Base-by-base conservation (phyloP, 64 coral and sea anemone genomes). In the Montipora efflorescens region DNA sequence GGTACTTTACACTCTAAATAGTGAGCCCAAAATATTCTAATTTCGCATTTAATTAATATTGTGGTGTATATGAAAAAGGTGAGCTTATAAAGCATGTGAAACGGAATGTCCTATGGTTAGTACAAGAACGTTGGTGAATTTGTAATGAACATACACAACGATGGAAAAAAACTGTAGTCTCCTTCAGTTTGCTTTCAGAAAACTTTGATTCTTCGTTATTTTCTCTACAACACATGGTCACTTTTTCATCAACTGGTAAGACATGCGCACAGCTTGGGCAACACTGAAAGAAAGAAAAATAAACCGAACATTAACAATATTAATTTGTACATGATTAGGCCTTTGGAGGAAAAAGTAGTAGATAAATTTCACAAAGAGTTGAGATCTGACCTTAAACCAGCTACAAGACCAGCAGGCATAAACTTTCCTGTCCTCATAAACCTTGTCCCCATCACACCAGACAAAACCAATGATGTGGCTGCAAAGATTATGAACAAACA, bases 401-500 rank as follows among this genome's bases (percentile, higher is more conserved):
- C 91, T 7, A 99, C 91, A 18, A 96, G 22, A 22, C 97, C 97
- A 76, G 97, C 97, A 4, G 97, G 97, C 97, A 99, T 99, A 47
- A 99, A 96, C 79, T 99, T 99, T 7, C 97, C 97, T 75, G 91
- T 78, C 73, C 81, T 96, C 0, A 92, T 73, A 81, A 92, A 93
- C 19, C 97, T 91, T 13, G 91, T 90, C 48, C 97, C 97, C 97
- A 99, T 99, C 50, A 95, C 92, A 5, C 92, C 91, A 87, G 94
- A 95, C 12, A 99, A 80, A 45, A 99, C 52, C 51, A 96, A n/a
- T 70, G 97, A 99, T 67, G 97, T 90, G 16, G 88, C 97, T 99
- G 89, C 71, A 69, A 82, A 43, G 14, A 57, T 57, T 57, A 11
- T 57, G 11, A 57, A 8, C 53, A 57, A 57, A 11, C 4, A 57